Evolutionary conservation across 2,888 invertebrate species (phyloP).

Genomic region (Sinodicranocentrus sp.): DNA sequence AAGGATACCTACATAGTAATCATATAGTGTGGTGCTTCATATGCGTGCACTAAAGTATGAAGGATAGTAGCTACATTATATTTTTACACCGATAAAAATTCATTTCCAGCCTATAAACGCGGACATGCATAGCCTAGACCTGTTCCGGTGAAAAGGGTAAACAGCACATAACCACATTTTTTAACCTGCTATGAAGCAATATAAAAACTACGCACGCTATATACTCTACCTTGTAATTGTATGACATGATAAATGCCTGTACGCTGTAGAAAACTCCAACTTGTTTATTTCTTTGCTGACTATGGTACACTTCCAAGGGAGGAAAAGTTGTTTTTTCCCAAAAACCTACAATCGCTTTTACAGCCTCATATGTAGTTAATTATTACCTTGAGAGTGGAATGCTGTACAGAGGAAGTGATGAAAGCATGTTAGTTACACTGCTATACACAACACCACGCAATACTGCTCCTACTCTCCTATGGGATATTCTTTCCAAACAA

Average conservation of each 20-base stretch:
- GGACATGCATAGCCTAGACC: background rate
- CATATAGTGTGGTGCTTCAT: no score
- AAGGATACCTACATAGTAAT: constrained; percentile 5
- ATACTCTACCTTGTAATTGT: background rate
- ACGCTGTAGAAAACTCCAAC: background rate
- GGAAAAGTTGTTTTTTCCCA: background rate
- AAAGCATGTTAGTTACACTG: constrained; percentile 7
- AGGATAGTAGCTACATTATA: constrained; percentile 15
- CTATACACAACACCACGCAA: background rate
- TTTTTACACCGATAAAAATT: constrained; percentile 25
- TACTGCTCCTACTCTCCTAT: no score
- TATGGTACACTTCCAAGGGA: background rate
- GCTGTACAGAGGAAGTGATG: constrained; percentile 1
- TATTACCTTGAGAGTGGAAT: constrained; percentile 41
- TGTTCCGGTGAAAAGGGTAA: background rate
- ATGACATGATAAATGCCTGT: background rate
- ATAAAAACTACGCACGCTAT: background rate
- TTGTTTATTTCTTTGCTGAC: constrained; percentile 11
- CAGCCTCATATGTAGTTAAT: constrained; percentile 39
- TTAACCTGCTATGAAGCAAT: no score
- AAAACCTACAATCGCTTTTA: constrained; percentile 32
- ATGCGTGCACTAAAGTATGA: background rate
- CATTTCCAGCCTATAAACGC: background rate
- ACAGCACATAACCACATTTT: background rate
- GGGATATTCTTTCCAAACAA: background rate